Evolutionary conservation across 2,113 vertebrate species (phyloP).

Genomic region (Acanthisitta chloris): DNA sequence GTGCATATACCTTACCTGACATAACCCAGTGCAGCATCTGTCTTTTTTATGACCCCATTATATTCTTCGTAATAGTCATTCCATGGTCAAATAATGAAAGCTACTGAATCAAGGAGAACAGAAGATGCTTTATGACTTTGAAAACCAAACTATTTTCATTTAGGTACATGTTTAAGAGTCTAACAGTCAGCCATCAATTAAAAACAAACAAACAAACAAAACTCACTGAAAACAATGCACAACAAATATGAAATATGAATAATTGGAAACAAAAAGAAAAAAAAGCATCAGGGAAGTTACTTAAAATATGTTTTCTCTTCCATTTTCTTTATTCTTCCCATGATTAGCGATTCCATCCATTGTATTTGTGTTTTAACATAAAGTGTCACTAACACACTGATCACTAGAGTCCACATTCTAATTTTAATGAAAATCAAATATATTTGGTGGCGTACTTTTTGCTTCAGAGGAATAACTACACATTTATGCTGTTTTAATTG

Average conservation of each 20-base stretch:
- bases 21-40: background rate
- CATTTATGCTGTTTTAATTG: conserved; percentile 12
- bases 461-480: background rate
- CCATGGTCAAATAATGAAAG: conserved; percentile 18
- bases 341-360: background rate
- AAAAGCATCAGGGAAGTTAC: background rate
- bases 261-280: background rate
- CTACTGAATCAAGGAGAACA: background rate
- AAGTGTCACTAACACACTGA: background rate
- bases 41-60: background rate
- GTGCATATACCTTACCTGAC: background rate
- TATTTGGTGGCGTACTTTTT: background rate
- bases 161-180: background rate
- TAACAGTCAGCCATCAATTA: background rate
- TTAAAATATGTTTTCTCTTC: background rate
- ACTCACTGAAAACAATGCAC: background rate
- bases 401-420: background rate
- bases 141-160: background rate
- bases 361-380: background rate
- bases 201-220: background rate
- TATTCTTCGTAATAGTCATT: background rate
- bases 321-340: background rate
- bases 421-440: conserved; percentile 4
- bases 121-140: background rate
- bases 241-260: background rate